Base-by-base conservation (phyloP, 2,888 invertebrate species). In the Andrena camellia region DNA sequence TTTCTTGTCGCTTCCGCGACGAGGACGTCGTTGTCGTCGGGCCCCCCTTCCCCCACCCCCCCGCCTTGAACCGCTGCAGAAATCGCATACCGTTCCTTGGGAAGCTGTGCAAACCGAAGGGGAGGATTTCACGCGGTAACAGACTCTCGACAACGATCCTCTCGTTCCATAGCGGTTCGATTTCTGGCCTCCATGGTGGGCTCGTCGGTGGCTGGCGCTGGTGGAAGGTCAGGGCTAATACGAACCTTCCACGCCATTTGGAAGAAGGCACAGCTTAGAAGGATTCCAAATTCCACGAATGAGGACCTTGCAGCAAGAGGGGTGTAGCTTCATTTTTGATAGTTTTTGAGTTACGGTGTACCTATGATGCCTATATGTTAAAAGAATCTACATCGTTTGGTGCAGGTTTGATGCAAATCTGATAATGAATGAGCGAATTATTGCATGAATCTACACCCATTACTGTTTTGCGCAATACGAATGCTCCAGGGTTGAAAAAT, bases 21-120 rank as follows among this genome's bases (percentile, higher is more conserved):
- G 77, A 73, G 50, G 71, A 68, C 80, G 62, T 60, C 76, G 71
- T 54, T 62, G 48, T 82, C 80, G 67, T 48, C 54, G 71, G 52
- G 62, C 10, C 1, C 8, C 3, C 0, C 3, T 2, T 0, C 35
- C 35, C 10, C 13, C 35, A 1, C 4, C 42, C 42, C 42, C 0
- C 68, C 69, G 77, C 75, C 74, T 81, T 77, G 81, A 81, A 78
- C 81, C 84, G 76, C 83, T 79, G 76, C 86, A 82, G 86, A 84
- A 88, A 87, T 89, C 89, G 84, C 85, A 77, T 84, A 81, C 79
- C 86, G 60, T 71, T 68, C 62, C 68, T 3, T 35, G 66, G 62
- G 76, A 57, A 72, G 62, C 68, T 78, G 73, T 66, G 57, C 68
- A 68, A 78, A 63, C 76, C 72, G 68, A 72, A 67, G 29, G 69